phyloP scores from a whole-genome alignment of 2,113 vertebrate genomes.

The Pitta sordida region DNA sequence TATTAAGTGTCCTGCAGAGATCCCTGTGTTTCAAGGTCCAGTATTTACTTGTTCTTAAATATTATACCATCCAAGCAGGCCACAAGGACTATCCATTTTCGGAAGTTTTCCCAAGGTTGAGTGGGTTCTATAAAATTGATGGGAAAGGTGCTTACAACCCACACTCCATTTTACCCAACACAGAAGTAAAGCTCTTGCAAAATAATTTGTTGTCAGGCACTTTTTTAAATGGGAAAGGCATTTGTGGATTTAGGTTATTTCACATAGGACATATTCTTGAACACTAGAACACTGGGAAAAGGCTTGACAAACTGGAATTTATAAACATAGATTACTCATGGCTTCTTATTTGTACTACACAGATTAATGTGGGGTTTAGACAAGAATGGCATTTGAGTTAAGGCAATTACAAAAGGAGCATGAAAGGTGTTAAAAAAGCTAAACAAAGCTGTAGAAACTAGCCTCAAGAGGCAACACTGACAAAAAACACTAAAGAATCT shows the following conservation, averaged over 20 bases:
- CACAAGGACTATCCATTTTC: neutral
- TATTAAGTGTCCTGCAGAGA: neutral
- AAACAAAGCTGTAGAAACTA: neutral
- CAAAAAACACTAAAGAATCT: neutral
- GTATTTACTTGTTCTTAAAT: neutral
- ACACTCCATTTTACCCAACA: neutral
- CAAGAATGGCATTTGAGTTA: neutral
- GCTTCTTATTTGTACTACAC: neutral
- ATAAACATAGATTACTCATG: neutral
- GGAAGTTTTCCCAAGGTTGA: neutral
- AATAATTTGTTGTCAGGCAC: neutral
- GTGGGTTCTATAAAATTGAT: neutral
- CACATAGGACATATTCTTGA: neutral
- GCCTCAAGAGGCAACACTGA: neutral
- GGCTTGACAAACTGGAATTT: neutral
- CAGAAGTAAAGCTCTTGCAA: neutral
- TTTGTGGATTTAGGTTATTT: neutral
- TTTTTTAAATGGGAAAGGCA: neutral
- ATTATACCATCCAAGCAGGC: neutral
- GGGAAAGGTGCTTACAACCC: neutral
- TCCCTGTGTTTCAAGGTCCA: neutral
- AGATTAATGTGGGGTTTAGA: neutral
- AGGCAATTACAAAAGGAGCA: neutral
- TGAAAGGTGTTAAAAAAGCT: neutral
- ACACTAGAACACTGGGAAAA: neutral